Conservation (phyloP, 2,888 invertebrate genomes). For the Idaea aversata region DNA sequence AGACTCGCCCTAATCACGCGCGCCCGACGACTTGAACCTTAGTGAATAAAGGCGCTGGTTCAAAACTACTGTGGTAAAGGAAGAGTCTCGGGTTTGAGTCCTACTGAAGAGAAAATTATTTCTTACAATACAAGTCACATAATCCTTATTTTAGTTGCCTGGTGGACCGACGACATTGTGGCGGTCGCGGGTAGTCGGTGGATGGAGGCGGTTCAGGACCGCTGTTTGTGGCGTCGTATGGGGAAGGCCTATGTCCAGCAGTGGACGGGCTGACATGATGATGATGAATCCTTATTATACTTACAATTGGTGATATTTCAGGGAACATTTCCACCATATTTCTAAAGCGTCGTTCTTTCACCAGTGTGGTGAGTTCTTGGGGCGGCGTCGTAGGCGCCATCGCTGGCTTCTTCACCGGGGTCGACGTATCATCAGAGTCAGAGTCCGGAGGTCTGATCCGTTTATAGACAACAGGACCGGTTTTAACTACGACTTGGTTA, state of each 20-base stretch:
- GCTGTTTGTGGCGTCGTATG: too few species aligned
- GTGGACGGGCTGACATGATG: background rate
- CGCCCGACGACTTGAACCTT: too few species aligned
- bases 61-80: too few species aligned
- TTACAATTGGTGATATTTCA: slow-evolving; percentile 80
- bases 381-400: slow-evolving; percentile 15
- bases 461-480: slow-evolving; percentile 61
- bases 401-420: slow-evolving; percentile 54
- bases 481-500: slow-evolving; percentile 41
- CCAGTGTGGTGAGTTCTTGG: slow-evolving; percentile 59
- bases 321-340: slow-evolving; percentile 84
- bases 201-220: too few species aligned
- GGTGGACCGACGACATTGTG: too few species aligned
- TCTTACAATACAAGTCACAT: background rate
- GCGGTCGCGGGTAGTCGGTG: too few species aligned
- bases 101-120: background rate
- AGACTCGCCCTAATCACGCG: too few species aligned
- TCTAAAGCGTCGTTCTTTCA: slow-evolving; percentile 81
- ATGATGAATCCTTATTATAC: slow-evolving; percentile 23
- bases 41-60: too few species aligned
- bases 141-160: too few species aligned
- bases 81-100: too few species aligned
- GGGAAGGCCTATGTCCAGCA: too few species aligned
- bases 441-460: slow-evolving; percentile 72
- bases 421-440: slow-evolving; percentile 73